Evolutionary conservation across 2,888 invertebrate genomes (phyloP).

Genomic region (Lymantria monacha): DNA sequence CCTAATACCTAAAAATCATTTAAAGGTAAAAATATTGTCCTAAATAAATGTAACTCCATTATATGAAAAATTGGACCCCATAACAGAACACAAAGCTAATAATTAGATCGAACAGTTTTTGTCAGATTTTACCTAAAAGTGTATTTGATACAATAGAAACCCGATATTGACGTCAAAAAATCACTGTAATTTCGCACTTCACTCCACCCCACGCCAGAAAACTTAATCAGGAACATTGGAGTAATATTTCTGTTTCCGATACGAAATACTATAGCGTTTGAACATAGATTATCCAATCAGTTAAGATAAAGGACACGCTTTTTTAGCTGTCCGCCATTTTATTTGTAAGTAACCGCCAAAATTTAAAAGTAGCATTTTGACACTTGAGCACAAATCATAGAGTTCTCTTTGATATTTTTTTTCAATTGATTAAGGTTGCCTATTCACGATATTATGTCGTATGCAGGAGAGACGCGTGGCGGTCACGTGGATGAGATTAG

Average conservation of each 20-base stretch:
- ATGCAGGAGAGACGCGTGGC: slow-evolving; percentile 72
- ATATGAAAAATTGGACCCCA: slow-evolving; percentile 41
- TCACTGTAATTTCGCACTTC: slow-evolving; percentile 73
- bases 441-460: slow-evolving; percentile 65
- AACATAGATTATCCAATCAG: slow-evolving; percentile 82
- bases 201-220: slow-evolving; percentile 66
- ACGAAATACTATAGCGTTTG: slow-evolving; percentile 77
- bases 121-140: slow-evolving; percentile 71
- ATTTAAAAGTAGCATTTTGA: slow-evolving; percentile 43
- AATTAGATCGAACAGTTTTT: slow-evolving; percentile 72
- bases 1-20: too few relatives aligned
- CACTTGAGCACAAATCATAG: slow-evolving; percentile 37
- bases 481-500: slow-evolving; percentile 77
- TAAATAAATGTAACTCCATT: slow-evolving; percentile 49
- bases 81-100: slow-evolving; percentile 63
- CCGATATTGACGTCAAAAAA: slow-evolving; percentile 70
- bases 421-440: slow-evolving; percentile 35
- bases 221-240: slow-evolving; percentile 74
- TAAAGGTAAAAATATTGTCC: too few relatives aligned
- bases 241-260: slow-evolving; percentile 80
- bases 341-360: slow-evolving; percentile 48
- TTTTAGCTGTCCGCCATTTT: slow-evolving; percentile 50
- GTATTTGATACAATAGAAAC: slow-evolving; percentile 59
- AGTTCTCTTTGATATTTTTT: slow-evolving; percentile 38
- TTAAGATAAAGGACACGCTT: slow-evolving; percentile 81